Base-by-base conservation (phyloP, 1,140 invertebrate genomes). In the Charaxes varanes region DNA sequence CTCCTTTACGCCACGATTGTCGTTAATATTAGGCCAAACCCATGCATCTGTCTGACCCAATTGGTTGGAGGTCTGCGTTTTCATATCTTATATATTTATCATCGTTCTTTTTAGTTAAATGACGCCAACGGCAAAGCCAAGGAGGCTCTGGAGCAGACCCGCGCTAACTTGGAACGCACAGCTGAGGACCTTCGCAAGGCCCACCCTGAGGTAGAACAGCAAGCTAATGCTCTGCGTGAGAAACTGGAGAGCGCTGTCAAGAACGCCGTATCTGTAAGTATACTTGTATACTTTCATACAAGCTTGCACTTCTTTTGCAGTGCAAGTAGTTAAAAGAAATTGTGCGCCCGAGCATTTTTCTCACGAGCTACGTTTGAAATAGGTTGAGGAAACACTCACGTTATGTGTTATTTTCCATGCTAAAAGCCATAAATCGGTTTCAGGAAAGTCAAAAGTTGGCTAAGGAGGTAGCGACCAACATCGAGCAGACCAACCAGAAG, bases 81-180 rank as follows among this genome's bases (percentile, higher is more conserved):
- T n/a, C n/a, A n/a, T n/a, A n/a, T n/a, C n/a, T n/a, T n/a, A n/a
- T n/a, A n/a, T n/a, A n/a, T n/a, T n/a, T n/a, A n/a, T n/a, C n/a
- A n/a, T n/a, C n/a, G n/a, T n/a, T n/a, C n/a, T n/a, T 57, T 45
- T 1, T 55, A 81, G 77, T 6, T 79, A 7, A 51, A 6, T 12
- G 78, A 82, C 52, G 78, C 78, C 0, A 78, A 69, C 53, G 74
- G 71, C 44, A 78, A 80, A 33, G 67, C 66, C 1, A 82, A 82
- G 58, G 63, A 70, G 16, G 71, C 67, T 0, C 36, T 82, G 22
- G 67, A 77, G 44, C 35, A 52, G 17, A 32, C 71, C 2, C 55
- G 51, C 16, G 33, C 33, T 31, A 65, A 64, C 57, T 10, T 82
- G n/a, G 46, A 82, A 56, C 28, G 35, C 6, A 55, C 62, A 2